phyloP scores from a whole-genome alignment of 2,888 invertebrate genomes.

The Oscheius sp. region DNA sequence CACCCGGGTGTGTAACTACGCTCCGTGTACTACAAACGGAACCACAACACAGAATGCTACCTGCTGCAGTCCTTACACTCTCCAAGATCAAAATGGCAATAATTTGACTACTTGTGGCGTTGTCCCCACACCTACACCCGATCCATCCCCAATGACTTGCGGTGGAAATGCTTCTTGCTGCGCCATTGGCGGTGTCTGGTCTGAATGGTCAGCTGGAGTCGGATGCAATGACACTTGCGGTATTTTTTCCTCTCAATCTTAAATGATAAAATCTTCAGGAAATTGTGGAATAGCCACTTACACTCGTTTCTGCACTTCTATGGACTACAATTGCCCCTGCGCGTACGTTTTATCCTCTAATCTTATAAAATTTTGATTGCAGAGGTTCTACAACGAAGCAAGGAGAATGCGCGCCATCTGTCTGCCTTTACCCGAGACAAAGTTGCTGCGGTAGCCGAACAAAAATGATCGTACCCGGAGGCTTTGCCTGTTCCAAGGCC shows the following conservation, averaged over 20 bases:
- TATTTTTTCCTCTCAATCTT: not conserved
- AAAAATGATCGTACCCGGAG: conserved; percentile 43
- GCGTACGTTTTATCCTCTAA: conserved; percentile 32
- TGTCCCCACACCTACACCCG: not conserved
- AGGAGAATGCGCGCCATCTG: conserved; percentile 45
- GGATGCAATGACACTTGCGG: conserved; percentile 35
- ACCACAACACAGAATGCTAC: not conserved
- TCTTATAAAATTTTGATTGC: conserved; percentile 13
- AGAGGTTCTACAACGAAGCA: conserved; percentile 47
- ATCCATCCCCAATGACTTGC: conserved; percentile 22
- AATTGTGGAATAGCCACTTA: conserved; percentile 36
- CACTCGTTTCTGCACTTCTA: conserved; percentile 44
- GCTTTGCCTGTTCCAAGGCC: too few species aligned
- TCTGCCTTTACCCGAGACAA: conserved; percentile 44
- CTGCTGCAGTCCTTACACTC: conserved; percentile 23
- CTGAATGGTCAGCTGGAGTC: conserved; percentile 41
- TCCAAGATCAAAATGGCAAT: conserved; percentile 18
- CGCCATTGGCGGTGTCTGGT: conserved; percentile 42
- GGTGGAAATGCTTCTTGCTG: conserved; percentile 23
- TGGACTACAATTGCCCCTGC: conserved; percentile 44
- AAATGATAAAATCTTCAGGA: not conserved
- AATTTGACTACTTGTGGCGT: conserved; percentile 20
- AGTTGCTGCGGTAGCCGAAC: conserved; percentile 50
- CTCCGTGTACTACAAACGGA: conserved; percentile 27
- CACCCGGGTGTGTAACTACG: conserved; percentile 14